Evolutionary conservation across 2,797 vertebrate genomes (phyloP).

Genomic region (Xiphophorus birchmanni): DNA sequence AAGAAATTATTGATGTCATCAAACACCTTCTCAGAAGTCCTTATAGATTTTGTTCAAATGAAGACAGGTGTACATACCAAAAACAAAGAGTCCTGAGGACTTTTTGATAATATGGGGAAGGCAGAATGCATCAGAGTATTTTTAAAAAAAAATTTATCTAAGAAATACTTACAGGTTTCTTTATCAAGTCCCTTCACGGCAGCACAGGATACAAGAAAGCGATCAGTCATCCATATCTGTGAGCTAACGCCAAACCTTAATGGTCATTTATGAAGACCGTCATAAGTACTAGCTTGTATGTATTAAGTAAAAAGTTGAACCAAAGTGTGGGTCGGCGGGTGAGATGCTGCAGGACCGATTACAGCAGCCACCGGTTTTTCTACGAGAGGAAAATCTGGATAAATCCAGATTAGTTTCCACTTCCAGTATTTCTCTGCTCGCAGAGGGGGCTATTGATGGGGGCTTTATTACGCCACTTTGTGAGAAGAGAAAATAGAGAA

Average conservation of each 20-base stretch:
- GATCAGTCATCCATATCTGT: background rate
- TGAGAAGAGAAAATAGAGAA: background rate
- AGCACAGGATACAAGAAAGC: background rate
- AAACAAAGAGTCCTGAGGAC: background rate
- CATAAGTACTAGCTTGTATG: background rate
- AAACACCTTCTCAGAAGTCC: background rate
- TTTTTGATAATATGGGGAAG: background rate
- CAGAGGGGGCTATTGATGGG: background rate
- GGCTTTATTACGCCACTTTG: background rate
- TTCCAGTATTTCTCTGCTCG: constrained; percentile 9
- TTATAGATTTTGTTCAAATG: background rate
- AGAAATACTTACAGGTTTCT: background rate
- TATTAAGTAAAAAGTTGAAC: background rate
- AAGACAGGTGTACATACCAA: background rate
- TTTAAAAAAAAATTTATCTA: background rate
- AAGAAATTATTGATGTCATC: background rate
- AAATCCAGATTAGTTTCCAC: constrained; percentile 23
- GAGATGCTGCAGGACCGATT: constrained; percentile 2
- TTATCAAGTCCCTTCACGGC: background rate
- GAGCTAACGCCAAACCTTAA: background rate
- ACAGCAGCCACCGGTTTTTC: background rate
- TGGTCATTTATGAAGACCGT: background rate
- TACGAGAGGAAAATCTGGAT: constrained; percentile 26
- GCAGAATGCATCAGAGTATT: background rate
- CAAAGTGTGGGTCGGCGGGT: background rate